phyloP scores from a whole-genome alignment of 2,888 invertebrate genomes.

The Heliconius ethilla region DNA sequence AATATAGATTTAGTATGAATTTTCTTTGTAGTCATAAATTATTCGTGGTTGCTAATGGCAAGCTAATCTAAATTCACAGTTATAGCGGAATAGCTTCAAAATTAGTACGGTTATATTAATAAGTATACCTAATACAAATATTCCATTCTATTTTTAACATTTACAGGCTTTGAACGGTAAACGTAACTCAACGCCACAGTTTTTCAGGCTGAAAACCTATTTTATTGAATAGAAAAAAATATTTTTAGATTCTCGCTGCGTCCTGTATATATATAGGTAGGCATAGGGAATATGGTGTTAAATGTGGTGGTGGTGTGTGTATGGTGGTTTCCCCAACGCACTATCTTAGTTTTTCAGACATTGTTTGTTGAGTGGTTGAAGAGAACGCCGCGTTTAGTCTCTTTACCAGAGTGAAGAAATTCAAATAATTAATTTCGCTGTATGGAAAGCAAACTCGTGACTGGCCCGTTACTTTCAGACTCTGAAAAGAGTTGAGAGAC shows the following conservation, averaged over 20 bases:
- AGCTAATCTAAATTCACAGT: not conserved
- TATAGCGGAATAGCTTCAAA: not conserved
- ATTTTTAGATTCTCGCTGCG: no score
- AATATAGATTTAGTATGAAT: not conserved
- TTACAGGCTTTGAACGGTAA: not conserved
- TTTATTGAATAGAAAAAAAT: no score
- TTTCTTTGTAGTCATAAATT: constrained; percentile 1
- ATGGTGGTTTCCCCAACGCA: not conserved
- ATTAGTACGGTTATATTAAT: no score
- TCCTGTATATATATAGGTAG: no score
- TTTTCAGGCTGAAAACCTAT: not conserved
- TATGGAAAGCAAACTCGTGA: not conserved
- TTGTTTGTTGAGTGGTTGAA: not conserved
- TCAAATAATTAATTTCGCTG: no score
- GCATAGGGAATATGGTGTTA: no score
- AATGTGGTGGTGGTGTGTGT: no score
- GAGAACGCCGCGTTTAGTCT: not conserved
- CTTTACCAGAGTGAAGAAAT: not conserved
- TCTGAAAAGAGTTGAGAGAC: not conserved
- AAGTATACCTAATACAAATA: not conserved
- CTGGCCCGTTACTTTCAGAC: not conserved
- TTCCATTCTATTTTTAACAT: not conserved
- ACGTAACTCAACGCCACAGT: not conserved
- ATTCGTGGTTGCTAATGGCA: not conserved
- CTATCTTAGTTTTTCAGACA: not conserved